phyloP scores from a whole-genome alignment of 2,113 vertebrate species.

The Aegithalos caudatus region DNA sequence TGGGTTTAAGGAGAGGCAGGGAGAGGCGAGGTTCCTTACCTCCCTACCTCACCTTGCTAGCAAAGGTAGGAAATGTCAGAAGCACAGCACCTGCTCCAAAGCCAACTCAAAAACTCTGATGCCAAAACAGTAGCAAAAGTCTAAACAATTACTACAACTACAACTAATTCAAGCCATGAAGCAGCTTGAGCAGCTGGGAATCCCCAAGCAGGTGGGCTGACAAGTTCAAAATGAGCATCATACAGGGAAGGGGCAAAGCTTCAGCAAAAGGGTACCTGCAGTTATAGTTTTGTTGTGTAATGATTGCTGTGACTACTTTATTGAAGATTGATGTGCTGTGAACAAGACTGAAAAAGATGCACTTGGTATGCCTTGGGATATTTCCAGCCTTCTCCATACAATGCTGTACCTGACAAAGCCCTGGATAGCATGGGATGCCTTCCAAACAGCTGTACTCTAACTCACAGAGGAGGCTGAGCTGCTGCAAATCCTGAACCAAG shows the following conservation, averaged over 20 bases:
- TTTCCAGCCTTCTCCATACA: background rate
- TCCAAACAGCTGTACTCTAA: background rate
- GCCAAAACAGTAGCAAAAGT: constrained; percentile 6
- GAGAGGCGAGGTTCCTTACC: background rate
- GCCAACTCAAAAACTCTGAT: background rate
- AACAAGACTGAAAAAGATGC: background rate
- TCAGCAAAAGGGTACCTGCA: background rate
- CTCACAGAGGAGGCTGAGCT: background rate
- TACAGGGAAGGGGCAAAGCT: background rate
- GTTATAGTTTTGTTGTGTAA: background rate
- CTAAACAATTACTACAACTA: constrained; percentile 6
- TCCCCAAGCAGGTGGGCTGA: constrained; percentile 36
- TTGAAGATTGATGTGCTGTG: background rate
- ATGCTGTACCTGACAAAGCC: background rate
- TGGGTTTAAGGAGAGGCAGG: background rate
- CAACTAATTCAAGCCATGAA: constrained; percentile 9
- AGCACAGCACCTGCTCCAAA: background rate
- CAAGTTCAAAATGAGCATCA: background rate
- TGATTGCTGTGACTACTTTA: background rate
- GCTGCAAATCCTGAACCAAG: background rate
- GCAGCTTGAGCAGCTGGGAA: constrained; percentile 27
- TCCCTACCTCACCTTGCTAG: background rate
- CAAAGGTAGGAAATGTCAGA: background rate
- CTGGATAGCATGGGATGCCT: background rate
- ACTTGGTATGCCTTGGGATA: background rate